phyloP scores from a whole-genome alignment of 2,888 invertebrate genomes.

The Panopea generosa region DNA sequence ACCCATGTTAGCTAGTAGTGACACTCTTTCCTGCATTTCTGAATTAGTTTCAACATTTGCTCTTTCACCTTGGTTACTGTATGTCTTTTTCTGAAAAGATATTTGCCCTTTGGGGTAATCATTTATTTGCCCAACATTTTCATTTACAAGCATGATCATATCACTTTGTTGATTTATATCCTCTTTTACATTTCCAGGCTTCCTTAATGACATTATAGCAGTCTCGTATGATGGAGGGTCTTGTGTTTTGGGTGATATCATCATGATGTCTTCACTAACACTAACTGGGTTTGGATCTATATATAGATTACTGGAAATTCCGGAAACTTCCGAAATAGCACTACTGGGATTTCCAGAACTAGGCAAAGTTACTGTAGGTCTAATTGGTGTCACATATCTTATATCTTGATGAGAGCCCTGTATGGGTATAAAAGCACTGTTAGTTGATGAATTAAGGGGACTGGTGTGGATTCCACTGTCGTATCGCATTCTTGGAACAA shows the following conservation, averaged over 20 bases:
- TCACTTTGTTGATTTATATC: not conserved
- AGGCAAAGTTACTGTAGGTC: slow-evolving; percentile 76
- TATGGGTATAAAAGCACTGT: slow-evolving; percentile 78
- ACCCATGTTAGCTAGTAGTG: slow-evolving; percentile 45
- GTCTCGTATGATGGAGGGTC: slow-evolving; percentile 65
- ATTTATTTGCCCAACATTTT: not conserved
- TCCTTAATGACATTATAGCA: slow-evolving; percentile 54
- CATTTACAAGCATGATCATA: not conserved
- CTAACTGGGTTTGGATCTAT: slow-evolving; percentile 30
- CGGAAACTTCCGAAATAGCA: not conserved
- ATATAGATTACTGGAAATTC: slow-evolving; percentile 14
- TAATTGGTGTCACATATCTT: slow-evolving; percentile 70
- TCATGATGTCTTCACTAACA: slow-evolving; percentile 14
- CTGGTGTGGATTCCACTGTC: slow-evolving; percentile 7
- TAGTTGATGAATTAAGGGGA: slow-evolving; percentile 47
- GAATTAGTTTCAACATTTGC: slow-evolving; percentile 2
- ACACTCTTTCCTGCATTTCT: slow-evolving; percentile 13
- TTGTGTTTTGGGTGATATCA: slow-evolving; percentile 39
- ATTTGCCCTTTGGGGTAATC: not conserved
- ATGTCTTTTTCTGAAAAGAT: not conserved
- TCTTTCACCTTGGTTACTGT: not conserved
- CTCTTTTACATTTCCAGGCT: not conserved
- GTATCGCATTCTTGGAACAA: not conserved
- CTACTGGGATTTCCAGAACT: slow-evolving; percentile 6
- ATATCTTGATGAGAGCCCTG: slow-evolving; percentile 64